These are phyloP conservation scores for Callipepla californica DNA, from an alignment of 2,113 vertebrate species.

Conservation along the genomic window DNA sequence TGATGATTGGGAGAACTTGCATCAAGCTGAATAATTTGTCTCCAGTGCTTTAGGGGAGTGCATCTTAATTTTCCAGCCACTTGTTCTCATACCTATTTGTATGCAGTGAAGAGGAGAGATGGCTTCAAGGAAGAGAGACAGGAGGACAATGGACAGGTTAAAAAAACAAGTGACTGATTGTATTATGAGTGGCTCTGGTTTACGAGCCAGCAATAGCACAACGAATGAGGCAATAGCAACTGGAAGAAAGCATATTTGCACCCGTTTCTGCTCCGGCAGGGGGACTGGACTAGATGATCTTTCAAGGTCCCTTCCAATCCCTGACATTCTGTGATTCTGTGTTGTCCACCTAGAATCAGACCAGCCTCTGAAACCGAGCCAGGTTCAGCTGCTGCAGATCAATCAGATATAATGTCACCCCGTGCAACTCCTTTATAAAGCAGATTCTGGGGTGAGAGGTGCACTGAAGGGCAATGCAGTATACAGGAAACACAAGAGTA, in stretches of 20 bases:
- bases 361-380: background rate
- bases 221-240: background rate
- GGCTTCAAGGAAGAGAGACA: background rate
- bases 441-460: background rate
- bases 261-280: too few species aligned
- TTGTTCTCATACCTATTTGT: too few species aligned
- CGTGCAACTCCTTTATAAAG: background rate
- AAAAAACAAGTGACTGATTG: background rate
- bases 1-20: accelerated
- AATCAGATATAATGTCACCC: background rate
- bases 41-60: background rate
- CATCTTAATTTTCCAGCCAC: background rate
- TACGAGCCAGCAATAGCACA: accelerated
- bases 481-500: background rate
- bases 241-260: background rate
- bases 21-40: background rate
- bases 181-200: background rate
- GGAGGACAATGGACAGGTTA: background rate
- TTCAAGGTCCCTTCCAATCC: too few species aligned
- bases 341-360: background rate
- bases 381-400: background rate
- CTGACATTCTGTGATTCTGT: too few species aligned
- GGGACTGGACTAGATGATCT: too few species aligned
- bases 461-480: background rate
- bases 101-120: background rate